These are phyloP conservation scores for Carettochelys insculpta DNA, from an alignment of 2,113 vertebrate species.

Conservation along the genomic window DNA sequence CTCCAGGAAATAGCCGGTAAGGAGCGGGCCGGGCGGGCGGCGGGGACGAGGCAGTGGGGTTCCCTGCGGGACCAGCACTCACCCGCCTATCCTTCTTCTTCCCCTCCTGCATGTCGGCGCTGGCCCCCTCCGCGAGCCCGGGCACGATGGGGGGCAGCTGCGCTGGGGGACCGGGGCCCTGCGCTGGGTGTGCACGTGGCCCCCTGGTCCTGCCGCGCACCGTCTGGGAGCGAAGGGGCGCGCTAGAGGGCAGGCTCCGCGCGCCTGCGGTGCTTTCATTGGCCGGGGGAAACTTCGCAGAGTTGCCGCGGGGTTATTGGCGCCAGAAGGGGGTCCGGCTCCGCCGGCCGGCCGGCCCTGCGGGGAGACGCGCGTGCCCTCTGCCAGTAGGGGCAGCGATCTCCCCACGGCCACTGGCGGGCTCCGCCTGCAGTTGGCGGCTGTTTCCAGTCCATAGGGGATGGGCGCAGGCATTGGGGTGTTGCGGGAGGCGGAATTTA, in stretches of 20 bases:
- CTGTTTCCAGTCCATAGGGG: not conserved
- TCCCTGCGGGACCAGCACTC: not conserved
- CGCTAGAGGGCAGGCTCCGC: too few species aligned
- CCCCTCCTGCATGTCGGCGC: too few species aligned
- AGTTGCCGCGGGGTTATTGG: conserved; percentile 52
- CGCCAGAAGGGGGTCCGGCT: not conserved
- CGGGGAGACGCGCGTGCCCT: not conserved
- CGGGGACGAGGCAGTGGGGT: not conserved
- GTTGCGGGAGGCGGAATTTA: not conserved
- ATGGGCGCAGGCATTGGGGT: not conserved
- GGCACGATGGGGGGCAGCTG: too few species aligned
- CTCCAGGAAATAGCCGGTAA: conserved; percentile 93
- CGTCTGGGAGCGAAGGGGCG: not conserved
- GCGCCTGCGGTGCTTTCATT: not conserved
- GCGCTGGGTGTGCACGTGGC: too few species aligned
- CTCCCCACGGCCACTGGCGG: not conserved
- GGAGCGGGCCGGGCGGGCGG: not conserved
- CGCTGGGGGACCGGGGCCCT: conserved; percentile 1
- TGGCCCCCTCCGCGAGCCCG: too few species aligned
- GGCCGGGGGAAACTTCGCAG: conserved; percentile 71
- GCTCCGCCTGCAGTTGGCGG: not conserved
- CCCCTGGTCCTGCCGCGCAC: too few species aligned
- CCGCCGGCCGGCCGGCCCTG: not conserved
- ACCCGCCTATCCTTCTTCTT: not conserved
- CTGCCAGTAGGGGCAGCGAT: not conserved